Conservation (phyloP, 2,888 invertebrate species). For the Tigriopus californicus region DNA sequence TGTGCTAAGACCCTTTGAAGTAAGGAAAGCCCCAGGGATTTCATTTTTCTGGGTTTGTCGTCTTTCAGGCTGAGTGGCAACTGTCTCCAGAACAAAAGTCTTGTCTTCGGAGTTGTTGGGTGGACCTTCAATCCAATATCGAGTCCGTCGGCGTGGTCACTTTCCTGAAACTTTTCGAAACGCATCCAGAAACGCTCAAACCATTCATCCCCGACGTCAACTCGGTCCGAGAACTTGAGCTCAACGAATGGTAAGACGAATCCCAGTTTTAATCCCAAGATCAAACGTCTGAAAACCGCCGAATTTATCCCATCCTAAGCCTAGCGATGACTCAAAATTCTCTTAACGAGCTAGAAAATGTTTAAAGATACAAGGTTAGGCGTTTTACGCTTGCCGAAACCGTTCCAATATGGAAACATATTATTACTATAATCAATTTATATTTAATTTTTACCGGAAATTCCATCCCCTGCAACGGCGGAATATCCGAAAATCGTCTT, state of each 20-base stretch:
- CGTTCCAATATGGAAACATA: no score
- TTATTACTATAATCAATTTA: no score
- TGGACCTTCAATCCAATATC: not conserved
- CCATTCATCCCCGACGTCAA: constrained; percentile 7
- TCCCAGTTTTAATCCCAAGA: not conserved
- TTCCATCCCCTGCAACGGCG: no score
- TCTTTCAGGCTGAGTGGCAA: no score
- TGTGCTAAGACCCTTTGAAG: no score
- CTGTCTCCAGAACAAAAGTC: not conserved
- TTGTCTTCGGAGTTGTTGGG: not conserved
- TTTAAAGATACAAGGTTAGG: no score
- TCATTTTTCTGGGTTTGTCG: no score
- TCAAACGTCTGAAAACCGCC: not conserved
- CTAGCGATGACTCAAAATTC: not conserved
- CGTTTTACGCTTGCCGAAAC: no score
- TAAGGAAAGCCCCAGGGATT: no score
- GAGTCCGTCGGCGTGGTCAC: constrained; percentile 10
- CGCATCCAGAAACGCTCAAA: constrained; percentile 10
- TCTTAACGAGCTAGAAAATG: no score
- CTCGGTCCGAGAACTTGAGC: not conserved
- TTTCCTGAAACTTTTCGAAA: constrained; percentile 11
- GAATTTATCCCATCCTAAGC: not conserved
- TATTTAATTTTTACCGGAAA: no score
- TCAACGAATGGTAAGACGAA: constrained; percentile 13
- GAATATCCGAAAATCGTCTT: no score